Percentiles rank a stretch among this genome's conserved stretches.
Conservation (phyloP, 2,797 vertebrate species). For the Sebastes iracundus region DNA sequence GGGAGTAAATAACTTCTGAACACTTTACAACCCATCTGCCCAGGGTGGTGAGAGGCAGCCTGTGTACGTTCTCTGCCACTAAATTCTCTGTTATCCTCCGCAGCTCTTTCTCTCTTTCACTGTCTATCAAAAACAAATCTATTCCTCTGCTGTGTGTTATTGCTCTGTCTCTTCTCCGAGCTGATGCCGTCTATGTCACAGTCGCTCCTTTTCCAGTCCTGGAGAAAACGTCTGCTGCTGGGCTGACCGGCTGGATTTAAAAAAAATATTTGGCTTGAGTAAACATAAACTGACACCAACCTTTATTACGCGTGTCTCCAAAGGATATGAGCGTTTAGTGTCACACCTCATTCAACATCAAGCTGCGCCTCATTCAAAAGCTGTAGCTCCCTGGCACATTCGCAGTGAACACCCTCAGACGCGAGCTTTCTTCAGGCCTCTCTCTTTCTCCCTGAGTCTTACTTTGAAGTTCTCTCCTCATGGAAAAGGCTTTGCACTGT, state of each 20-base stretch:
- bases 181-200: slow-evolving; percentile 26
- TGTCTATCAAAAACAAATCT: slow-evolving; percentile 53
- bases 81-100: slow-evolving; percentile 27
- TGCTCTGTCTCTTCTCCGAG: slow-evolving; percentile 33
- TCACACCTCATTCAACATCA: slow-evolving; percentile 54
- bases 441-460: slow-evolving; percentile 58
- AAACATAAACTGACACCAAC: slow-evolving; percentile 46
- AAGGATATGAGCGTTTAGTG: slow-evolving; percentile 48
- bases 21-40: slow-evolving; percentile 51
- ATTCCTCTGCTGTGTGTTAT: slow-evolving; percentile 24
- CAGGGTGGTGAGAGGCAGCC: slow-evolving; percentile 24
- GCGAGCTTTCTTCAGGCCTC: slow-evolving; percentile 66
- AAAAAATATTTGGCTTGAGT: not conserved
- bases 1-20: slow-evolving; percentile 52
- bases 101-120: slow-evolving; percentile 27
- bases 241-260: slow-evolving; percentile 19
- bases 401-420: slow-evolving; percentile 45
- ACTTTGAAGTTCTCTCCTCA: slow-evolving; percentile 81
- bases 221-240: not conserved
- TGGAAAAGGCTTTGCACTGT: slow-evolving; percentile 77
- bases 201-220: not conserved
- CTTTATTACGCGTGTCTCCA: slow-evolving; percentile 19
- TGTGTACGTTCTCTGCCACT: slow-evolving; percentile 29
- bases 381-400: slow-evolving; percentile 29
- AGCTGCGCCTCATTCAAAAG: slow-evolving; percentile 42